Evolutionary conservation across 1,140 invertebrate genomes (phyloP), one percentile per base, ranked within the genome.

Genomic region (Stegodyphus dumicola): DNA sequence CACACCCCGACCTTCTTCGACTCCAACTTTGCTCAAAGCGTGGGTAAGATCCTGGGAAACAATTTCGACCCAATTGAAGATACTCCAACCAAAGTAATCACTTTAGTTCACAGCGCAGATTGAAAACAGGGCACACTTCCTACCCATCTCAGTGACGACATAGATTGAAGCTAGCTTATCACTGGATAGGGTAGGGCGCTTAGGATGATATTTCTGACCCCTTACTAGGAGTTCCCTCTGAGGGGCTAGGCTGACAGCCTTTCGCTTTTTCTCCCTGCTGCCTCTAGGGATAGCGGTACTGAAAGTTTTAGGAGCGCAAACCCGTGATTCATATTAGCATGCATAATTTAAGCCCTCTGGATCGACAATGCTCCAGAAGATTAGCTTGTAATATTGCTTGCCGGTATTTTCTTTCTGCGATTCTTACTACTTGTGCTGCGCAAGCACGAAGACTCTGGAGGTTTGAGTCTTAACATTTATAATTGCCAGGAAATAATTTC

Each of bases 21-120:
- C 73, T 75, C 51, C 56, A 65, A 17, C 11, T 33, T 33, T 33
- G 33, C 78, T 15, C 7, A 49, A 56, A 56, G 65, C 70, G 52
- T 51, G 17, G 64, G 64, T 56, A 49, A 69, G 81, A 76, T 66
- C 71, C 65, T 48, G 17, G 15, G 81, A 84, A 84, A 84, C 81
- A 84, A 84, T 84, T 84, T 76, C 81, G 64, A 76, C 73, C 73
- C 73, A 84, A 76, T 84, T 84, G 73, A 76, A 84, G 81, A 76
- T 84, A 84, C 81, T 84, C 81, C 64, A 56, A 18, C 64, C 81
- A 66, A 70, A 76, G 81, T 84, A 84, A 84, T 84, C 81, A 84
- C 81, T 84, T 84, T 84, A 84, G 81, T 76, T 84, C 73, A n/a
- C 17, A 54, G 64, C 81, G 73, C 81, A 83, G 79, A 76, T 84